These are phyloP conservation scores for Vidua macroura DNA, from an alignment of 2,113 vertebrate genomes.

Conservation along the genomic window DNA sequence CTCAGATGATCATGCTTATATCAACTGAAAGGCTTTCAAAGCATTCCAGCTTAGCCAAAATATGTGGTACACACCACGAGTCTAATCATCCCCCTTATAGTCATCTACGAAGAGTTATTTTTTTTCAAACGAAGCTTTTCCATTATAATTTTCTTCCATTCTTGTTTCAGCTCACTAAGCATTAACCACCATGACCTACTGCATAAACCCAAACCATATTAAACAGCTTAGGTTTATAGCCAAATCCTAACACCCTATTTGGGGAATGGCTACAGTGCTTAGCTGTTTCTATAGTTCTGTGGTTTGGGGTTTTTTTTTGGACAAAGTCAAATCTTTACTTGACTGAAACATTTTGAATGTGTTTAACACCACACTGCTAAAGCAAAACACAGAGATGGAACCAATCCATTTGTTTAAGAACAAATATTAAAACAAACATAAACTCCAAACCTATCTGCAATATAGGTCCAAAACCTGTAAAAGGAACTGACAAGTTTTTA, in stretches of 20 bases:
- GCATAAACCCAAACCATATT: conserved; percentile 9
- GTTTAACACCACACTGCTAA: neutral
- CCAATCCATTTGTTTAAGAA: neutral
- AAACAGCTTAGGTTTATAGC: conserved; percentile 18
- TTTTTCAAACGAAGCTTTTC: neutral
- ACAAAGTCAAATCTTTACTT: neutral
- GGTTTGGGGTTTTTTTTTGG: neutral
- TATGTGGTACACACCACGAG: neutral
- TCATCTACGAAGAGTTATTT: neutral
- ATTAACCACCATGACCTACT: conserved; percentile 4
- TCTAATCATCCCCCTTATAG: neutral
- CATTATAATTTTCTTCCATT: conserved; percentile 13
- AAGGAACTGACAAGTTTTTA: neutral
- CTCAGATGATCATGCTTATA: neutral
- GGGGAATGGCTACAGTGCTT: neutral
- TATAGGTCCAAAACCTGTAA: neutral
- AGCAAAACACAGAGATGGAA: neutral
- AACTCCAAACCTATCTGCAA: neutral
- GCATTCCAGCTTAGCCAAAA: neutral
- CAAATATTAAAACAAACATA: neutral
- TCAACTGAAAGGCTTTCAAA: conserved; percentile 31
- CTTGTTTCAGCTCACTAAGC: conserved; percentile 33
- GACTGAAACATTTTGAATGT: neutral
- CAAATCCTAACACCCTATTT: neutral
- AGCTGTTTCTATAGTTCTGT: neutral